phyloP scores from a whole-genome alignment of 2,113 vertebrate species.

The Trogon melanurus region DNA sequence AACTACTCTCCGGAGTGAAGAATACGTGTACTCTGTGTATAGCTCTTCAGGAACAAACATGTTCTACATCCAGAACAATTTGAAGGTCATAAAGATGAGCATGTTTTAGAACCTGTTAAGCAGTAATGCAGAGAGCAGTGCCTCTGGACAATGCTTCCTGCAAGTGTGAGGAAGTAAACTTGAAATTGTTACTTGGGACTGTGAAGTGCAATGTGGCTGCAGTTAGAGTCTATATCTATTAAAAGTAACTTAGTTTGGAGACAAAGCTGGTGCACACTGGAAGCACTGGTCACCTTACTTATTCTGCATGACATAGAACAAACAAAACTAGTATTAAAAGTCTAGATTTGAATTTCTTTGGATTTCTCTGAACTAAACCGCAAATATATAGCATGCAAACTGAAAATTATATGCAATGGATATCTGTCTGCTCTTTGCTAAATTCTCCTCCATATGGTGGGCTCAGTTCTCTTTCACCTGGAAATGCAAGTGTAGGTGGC shows the following conservation, averaged over 20 bases:
- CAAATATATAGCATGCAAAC: neutral
- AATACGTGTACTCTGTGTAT: fast-evolving
- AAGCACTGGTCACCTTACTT: neutral
- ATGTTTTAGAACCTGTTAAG: neutral
- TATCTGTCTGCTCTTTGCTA: neutral
- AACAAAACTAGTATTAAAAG: neutral
- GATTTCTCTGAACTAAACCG: neutral
- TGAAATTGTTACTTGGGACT: neutral
- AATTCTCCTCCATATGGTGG: fast-evolving
- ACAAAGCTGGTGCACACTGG: neutral
- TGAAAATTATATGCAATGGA: neutral
- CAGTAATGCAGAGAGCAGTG: neutral
- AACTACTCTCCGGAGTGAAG: neutral
- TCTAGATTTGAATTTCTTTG: neutral
- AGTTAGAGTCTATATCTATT: neutral
- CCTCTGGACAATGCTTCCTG: neutral
- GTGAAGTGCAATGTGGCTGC: neutral
- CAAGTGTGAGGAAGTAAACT: neutral
- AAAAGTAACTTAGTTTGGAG: neutral
- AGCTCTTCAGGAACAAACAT: neutral
- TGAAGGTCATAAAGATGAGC: neutral
- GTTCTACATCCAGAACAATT: neutral
- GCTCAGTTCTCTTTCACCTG: neutral
- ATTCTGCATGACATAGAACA: neutral
- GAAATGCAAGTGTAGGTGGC: neutral